Base-by-base conservation (phyloP, 2,888 invertebrate genomes). In the Tenthredo scrophulariae region DNA sequence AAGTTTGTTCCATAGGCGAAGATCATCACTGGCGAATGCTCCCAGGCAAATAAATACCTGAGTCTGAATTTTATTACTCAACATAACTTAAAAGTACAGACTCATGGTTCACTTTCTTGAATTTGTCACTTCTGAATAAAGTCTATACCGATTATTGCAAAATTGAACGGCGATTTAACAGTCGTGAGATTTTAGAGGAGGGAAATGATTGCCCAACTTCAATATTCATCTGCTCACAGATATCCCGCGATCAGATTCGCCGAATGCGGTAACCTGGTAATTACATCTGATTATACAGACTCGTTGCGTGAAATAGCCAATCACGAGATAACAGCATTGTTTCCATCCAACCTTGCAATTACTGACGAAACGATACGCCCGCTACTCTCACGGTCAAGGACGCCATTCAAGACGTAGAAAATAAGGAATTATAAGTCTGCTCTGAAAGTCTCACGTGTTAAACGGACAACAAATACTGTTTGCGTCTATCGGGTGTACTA, bases 271-370 rank as follows among this genome's bases (percentile, higher is more conserved):
- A 80, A 40, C 9, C 29, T 26, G 15, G 80, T 80, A 80, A 80
- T 80, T 62, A 29, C 80, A 80, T 80, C 58, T 37, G 80, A 80
- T 80, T 80, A 62, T 80, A 80, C 62, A 50, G 40, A 62, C 62
- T 62, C 79, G 15, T 80, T 22, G 80, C 10, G 26, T 40, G 80
- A 62, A 62, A 80, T 80, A 62, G 80, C 80, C 62, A 80, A 80
- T 80, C 80, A 62, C 62, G 40, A 80, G 58, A 80, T 80, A 80
- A 62, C 80, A 62, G 37, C 58, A 77, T 77, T 62, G 62, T 80
- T 80, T 62, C 80, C 80, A 62, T 80, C 54, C 80, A 62, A 62
- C 58, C 40, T 40, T 40, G 80, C 40, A 80, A 80, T 80, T 80
- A 80, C 62, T n/a, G 80, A 80, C 62, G 58, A 37, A 80, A 40